phyloP scores from a whole-genome alignment of 2,888 invertebrate genomes.

The Apodemia zela region DNA sequence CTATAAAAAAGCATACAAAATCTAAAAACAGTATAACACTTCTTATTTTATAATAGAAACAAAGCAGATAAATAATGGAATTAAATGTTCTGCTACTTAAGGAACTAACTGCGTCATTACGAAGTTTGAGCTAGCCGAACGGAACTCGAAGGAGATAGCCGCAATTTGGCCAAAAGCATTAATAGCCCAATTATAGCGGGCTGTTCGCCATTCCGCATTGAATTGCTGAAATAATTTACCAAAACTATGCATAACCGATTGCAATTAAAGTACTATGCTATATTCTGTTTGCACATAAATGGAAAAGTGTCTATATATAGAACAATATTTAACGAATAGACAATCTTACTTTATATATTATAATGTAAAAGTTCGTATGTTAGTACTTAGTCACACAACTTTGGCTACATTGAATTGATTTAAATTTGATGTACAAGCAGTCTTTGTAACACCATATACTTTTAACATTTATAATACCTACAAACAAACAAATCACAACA shows the following conservation, averaged over 20 bases:
- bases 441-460: too few species aligned
- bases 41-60: not conserved
- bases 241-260: slow-evolving; percentile 6
- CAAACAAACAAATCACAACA: too few species aligned
- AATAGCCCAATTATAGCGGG: slow-evolving; percentile 13
- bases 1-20: too few species aligned
- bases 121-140: slow-evolving; percentile 10
- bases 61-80: not conserved
- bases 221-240: slow-evolving; percentile 10
- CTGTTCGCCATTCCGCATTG: slow-evolving; percentile 8
- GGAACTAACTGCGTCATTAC: slow-evolving; percentile 2
- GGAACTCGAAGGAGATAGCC: slow-evolving; percentile 8
- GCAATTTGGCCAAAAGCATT: slow-evolving; percentile 15
- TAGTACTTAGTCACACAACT: too few species aligned
- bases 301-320: too few species aligned
- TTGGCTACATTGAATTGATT: too few species aligned
- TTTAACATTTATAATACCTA: too few species aligned
- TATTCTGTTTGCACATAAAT: not conserved
- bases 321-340: too few species aligned
- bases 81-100: not conserved
- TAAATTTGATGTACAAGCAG: too few species aligned
- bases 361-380: too few species aligned
- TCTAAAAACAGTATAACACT: not conserved
- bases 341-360: too few species aligned
- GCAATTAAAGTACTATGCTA: not conserved